Evolutionary conservation across 2,113 vertebrate species (phyloP).

Genomic region (Zapus hudsonius): DNA sequence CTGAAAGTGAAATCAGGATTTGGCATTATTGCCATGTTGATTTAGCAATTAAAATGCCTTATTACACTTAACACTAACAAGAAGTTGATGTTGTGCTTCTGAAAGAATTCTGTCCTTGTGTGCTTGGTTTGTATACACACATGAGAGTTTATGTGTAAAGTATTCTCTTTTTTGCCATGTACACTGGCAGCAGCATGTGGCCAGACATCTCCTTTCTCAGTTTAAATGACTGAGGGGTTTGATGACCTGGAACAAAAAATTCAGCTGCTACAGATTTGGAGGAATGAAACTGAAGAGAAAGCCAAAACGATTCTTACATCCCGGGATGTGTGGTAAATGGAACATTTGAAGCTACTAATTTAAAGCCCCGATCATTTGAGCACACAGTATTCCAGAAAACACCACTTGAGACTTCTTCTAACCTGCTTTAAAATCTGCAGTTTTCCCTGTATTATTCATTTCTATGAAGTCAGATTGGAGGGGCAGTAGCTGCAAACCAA

Average conservation of each 20-base stretch:
- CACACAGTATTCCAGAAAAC: slow-evolving; percentile 48
- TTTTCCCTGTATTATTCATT: slow-evolving; percentile 58
- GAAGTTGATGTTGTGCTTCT: neutral
- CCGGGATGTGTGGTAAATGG: slow-evolving; percentile 15
- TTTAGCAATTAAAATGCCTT: slow-evolving; percentile 3
- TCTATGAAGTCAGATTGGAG: slow-evolving; percentile 38
- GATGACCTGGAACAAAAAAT: slow-evolving; percentile 65
- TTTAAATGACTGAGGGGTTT: slow-evolving; percentile 53
- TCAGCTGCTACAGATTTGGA: slow-evolving; percentile 60
- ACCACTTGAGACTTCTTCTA: neutral
- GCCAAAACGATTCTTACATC: neutral
- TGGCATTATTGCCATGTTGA: neutral
- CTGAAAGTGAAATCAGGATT: slow-evolving; percentile 17
- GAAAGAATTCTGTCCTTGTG: neutral
- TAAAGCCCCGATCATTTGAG: slow-evolving; percentile 30
- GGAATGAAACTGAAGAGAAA: slow-evolving; percentile 27
- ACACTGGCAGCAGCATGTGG: neutral
- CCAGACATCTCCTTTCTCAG: neutral
- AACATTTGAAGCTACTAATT: slow-evolving; percentile 49
- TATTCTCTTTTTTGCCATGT: neutral
- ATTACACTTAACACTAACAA: neutral
- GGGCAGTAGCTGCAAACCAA: slow-evolving; percentile 31
- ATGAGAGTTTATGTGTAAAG: neutral
- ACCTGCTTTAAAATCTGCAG: slow-evolving; percentile 6
- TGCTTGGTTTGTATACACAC: neutral